Evolutionary conservation across 2,888 invertebrate genomes (phyloP), one percentile per base, ranked within the genome.

Genomic region (Dynastes tityus): DNA sequence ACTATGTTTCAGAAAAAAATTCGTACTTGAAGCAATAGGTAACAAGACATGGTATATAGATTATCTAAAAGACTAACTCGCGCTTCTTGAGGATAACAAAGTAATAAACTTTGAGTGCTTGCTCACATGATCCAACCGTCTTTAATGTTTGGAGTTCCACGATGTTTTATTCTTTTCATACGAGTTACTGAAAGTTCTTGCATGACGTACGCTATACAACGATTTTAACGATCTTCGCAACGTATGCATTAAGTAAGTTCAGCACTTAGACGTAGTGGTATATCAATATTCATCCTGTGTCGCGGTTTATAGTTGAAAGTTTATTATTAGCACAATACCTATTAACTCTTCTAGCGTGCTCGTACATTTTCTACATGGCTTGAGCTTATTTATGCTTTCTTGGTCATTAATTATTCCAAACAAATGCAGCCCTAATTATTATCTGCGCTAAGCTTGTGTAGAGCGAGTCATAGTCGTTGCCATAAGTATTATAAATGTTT

Each of bases 401-500:
- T 29, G 32, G 63, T 63, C 63, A 63, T 63, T 63, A 63, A 63
- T 63, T 63, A 63, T 63, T 63, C 13, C 63, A n/a, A 63, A 63
- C 63, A 63, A 63, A 63, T 63, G 32, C 63, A 32, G 32, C 63
- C 11, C 63, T 63, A 63, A 63, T 63, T 63, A 63, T 63, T 63
- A 63, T 63, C 63, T 63, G 29, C 63, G 11, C 63, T 63, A 32
- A 32, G 32, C 63, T 29, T 5, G 8, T 27, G 29, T 9, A 63
- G 27, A 63, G 63, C 63, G 8, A 32, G 63, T 29, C 63, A 63
- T 63, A 63, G 32, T 63, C 27, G 63, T 63, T 63, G 29, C 63
- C 63, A 63, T 63, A 63, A 63, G 63, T 63, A 63, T 63, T 63
- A 63, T 63, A 63, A 63, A 63, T 63, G 63, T 63, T 63, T 32